Percentiles rank a stretch among this genome's conserved stretches.
These are phyloP conservation scores for Oscarella lobularis DNA, from an alignment of 37 sponge, comb jelly and placozoan genomes.

Conservation along the genomic window DNA sequence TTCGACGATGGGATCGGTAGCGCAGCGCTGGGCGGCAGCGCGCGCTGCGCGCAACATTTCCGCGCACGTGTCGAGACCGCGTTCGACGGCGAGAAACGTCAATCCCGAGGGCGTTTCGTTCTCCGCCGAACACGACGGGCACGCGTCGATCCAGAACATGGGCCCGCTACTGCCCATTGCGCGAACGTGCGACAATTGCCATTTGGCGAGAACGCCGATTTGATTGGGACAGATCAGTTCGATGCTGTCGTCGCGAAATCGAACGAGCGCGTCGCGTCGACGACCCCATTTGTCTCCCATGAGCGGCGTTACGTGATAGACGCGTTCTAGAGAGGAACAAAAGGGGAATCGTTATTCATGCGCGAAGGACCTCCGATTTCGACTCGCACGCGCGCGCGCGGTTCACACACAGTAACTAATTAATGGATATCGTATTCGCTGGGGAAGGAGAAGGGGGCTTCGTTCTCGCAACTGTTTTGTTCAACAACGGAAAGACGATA, in stretches of 20 bases:
- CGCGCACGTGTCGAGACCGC: background rate
- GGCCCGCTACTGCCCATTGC: background rate
- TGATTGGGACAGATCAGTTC: background rate
- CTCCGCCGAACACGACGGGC: background rate
- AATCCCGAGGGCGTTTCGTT: background rate
- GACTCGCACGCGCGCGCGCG: no score
- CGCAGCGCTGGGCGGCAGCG: background rate
- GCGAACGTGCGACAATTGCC: background rate
- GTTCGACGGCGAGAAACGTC: background rate
- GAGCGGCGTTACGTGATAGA: background rate
- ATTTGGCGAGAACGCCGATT: background rate
- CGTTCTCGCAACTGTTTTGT: background rate
- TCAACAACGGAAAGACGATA: background rate
- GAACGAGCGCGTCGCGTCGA: background rate
- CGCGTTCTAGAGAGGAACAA: background rate
- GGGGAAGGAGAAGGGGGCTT: background rate
- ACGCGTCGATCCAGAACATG: background rate
- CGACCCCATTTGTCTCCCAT: background rate
- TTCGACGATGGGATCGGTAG: background rate
- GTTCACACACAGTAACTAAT: no score
- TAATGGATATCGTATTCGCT: no score
- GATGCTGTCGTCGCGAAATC: background rate
- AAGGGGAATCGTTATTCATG: no score
- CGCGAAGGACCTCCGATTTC: no score
- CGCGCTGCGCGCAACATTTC: background rate